Conservation (phyloP, 53 echinoderm and acorn worm genomes). For the Astropecten irregularis region DNA sequence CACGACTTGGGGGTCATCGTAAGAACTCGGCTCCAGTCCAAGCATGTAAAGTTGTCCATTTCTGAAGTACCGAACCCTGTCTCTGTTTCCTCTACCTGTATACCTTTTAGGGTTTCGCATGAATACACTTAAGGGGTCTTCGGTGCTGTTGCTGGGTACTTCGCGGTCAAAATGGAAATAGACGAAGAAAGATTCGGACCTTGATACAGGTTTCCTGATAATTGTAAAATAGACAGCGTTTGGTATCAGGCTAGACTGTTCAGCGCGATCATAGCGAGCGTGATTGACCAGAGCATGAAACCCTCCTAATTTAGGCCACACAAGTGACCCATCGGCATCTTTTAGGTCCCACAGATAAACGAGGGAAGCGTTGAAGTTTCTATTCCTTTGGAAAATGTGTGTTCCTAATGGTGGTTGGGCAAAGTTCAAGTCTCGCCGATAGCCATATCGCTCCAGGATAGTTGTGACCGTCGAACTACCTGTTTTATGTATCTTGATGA, state of each 20-base stretch:
- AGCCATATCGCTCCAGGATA: conserved; percentile 78
- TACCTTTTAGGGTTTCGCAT: conserved; percentile 53
- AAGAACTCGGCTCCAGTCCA: conserved; percentile 53
- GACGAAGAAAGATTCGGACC: conserved; percentile 74
- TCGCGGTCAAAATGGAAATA: conserved; percentile 56
- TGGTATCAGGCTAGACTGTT: conserved; percentile 59
- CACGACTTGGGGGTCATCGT: background rate
- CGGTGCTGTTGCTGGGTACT: no score
- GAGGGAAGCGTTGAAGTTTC: background rate
- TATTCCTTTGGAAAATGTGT: background rate
- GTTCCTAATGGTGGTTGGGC: background rate
- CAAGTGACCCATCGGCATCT: background rate
- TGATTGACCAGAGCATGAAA: conserved; percentile 72
- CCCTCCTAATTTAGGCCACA: conserved; percentile 28
- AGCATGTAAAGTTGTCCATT: conserved; percentile 76
- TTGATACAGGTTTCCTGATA: conserved; percentile 67
- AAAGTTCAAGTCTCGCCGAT: conserved; percentile 56
- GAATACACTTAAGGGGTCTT: conserved; percentile 50
- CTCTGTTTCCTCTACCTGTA: background rate
- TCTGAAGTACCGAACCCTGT: conserved; percentile 4
- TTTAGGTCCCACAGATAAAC: background rate
- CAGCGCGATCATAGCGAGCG: conserved; percentile 59
- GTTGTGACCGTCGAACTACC: conserved; percentile 71
- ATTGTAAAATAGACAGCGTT: conserved; percentile 75
- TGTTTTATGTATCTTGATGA: conserved; percentile 76